Base-by-base conservation (phyloP, 2,888 invertebrate species). In the Platycheirus albimanus region DNA sequence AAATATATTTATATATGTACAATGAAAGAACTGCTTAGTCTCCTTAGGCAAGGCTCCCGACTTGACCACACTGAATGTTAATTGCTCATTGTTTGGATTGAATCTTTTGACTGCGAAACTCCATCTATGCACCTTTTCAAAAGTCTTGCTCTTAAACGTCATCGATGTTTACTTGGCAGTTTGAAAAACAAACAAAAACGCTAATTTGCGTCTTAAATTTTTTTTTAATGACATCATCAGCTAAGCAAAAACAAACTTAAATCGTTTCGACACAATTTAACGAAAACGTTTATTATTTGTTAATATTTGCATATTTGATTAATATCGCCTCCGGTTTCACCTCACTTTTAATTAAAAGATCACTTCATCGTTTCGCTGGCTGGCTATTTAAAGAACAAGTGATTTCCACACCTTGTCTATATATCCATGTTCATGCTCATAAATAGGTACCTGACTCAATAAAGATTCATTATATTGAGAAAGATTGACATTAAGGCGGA, bases 301-400 rank as follows among this genome's bases (percentile, higher is more conserved):
- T 17, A 72, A 0, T 43, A 78, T 79, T 74, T 58, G 74, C 61
- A 67, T 67, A 58, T 38, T 28, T 71, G 30, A 72, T 67, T 63
- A 47, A 49, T 45, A 24, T 52, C 67, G 13, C 51, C 38, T 38
- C 47, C 66, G 15, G 43, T 69, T 64, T 36, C 30, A 64, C 10
- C 54, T 52, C 54, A 33, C 24, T 61, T 61, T 30, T 74, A 67
- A 79, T 80, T 75, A 43, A 70, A 69, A 56, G 47, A 28, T 70
- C 64, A 58, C 43, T 28, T 64, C 69, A 64, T 28, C 19, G 41
- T 8, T 38, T 49, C 28, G 20, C 13, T 33, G 8, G n/a, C n/a
- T n/a, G 24, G 5, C 56, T 71, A 58, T 71, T 66, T 72, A 28
- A 24, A 78, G 58, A 63, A 17, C 15, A 15, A 33, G 13, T 6